These are phyloP conservation scores for Platichthys flesus DNA, from an alignment of 2,113 vertebrate species.

Conservation along the genomic window DNA sequence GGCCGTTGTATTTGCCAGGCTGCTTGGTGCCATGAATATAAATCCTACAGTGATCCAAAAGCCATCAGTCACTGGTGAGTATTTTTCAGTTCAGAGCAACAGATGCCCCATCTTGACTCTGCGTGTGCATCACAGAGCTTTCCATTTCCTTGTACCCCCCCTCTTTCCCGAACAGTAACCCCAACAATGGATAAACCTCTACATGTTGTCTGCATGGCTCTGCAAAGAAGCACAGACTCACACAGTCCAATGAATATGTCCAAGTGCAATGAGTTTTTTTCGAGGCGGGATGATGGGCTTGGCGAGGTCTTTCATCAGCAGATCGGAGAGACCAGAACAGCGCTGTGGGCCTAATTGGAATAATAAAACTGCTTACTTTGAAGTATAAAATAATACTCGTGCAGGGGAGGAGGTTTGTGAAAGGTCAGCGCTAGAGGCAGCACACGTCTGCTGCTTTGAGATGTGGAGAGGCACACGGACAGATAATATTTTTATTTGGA, in stretches of 20 bases:
- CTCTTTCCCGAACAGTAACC: background rate
- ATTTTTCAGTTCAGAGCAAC: conserved; percentile 15
- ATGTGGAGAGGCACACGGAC: conserved; percentile 14
- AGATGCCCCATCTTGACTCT: background rate
- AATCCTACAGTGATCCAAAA: conserved; percentile 18
- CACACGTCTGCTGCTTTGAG: conserved; percentile 48
- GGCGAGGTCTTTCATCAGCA: conserved; percentile 72
- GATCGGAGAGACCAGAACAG: conserved; percentile 50
- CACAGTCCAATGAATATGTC: conserved; percentile 53
- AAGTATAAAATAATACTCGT: conserved; percentile 69
- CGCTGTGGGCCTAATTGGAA: conserved; percentile 74
- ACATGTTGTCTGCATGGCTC: background rate
- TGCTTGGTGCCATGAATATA: conserved; percentile 36
- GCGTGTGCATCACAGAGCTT: conserved; percentile 17
- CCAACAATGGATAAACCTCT: background rate
- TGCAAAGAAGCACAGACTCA: background rate
- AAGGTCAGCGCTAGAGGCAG: conserved; percentile 66
- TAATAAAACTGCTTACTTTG: conserved; percentile 75
- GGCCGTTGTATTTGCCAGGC: conserved; percentile 29
- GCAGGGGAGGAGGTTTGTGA: conserved; percentile 51
- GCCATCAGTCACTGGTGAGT: background rate
- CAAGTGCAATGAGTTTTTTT: conserved; percentile 34
- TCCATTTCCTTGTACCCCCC: background rate
- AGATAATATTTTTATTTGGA: conserved; percentile 46
- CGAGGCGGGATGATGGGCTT: conserved; percentile 39